These are phyloP conservation scores for Acinonyx jubatus DNA, from an alignment of 2,113 vertebrate species.

Conservation along the genomic window DNA sequence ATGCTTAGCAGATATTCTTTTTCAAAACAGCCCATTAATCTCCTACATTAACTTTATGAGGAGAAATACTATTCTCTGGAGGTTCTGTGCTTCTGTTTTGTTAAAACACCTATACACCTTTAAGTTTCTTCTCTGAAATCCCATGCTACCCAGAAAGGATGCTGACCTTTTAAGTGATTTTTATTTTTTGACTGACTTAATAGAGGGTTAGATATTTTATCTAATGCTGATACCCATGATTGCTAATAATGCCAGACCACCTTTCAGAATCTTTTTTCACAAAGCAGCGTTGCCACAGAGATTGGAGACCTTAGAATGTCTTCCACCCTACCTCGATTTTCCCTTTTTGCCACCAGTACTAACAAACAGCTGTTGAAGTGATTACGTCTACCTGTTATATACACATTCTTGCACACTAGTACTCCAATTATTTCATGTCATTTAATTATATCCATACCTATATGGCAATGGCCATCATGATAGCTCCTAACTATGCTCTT, in stretches of 20 bases:
- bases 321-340: not conserved
- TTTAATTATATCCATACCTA: not conserved
- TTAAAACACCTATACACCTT: not conserved
- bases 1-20: not conserved
- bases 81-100: not conserved
- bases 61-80: not conserved
- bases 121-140: not conserved
- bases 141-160: not conserved
- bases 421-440: not conserved
- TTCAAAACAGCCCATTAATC: not conserved
- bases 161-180: not conserved
- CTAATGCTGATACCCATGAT: not conserved
- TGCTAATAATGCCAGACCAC: not conserved
- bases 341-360: not conserved
- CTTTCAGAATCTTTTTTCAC: not conserved
- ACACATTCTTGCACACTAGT: not conserved
- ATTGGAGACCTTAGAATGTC: not conserved
- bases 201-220: not conserved
- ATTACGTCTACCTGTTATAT: not conserved
- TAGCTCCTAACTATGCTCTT: not conserved
- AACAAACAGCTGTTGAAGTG: not conserved
- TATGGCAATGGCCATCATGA: fast-evolving
- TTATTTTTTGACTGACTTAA: not conserved
- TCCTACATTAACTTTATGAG: not conserved
- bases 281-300: not conserved